phyloP scores from a whole-genome alignment of 2,797 vertebrate genomes.

The Acanthurus leucopareius region DNA sequence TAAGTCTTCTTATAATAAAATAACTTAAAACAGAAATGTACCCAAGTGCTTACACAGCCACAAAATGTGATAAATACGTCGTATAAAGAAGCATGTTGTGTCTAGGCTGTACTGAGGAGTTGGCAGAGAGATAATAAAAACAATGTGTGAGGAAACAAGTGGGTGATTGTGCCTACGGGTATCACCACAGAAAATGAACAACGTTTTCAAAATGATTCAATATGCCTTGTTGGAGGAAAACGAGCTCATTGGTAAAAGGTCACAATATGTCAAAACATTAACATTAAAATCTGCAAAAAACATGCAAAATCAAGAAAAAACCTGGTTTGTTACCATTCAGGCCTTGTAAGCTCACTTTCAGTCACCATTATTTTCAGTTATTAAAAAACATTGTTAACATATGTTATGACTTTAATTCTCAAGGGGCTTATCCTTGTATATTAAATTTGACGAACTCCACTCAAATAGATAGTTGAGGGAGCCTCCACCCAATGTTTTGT shows the following conservation, averaged over 20 bases:
- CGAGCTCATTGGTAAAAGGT: not conserved
- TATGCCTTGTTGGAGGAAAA: not conserved
- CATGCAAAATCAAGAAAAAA: too few species aligned
- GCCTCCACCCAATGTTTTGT: too few species aligned
- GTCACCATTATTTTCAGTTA: too few species aligned
- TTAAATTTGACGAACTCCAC: too few species aligned
- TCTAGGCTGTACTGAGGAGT: not conserved
- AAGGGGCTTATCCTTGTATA: too few species aligned
- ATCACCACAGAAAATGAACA: conserved; percentile 9
- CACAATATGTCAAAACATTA: not conserved
- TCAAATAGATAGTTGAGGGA: too few species aligned
- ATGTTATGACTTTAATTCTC: too few species aligned
- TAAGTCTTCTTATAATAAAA: not conserved
- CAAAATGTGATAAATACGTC: not conserved
- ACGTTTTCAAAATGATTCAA: not conserved
- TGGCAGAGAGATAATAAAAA: not conserved
- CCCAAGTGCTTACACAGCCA: not conserved
- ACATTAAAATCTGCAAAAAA: too few species aligned
- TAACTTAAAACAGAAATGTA: not conserved
- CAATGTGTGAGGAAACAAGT: not conserved
- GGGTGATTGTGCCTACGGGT: not conserved
- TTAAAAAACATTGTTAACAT: too few species aligned
- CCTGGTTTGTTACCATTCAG: too few species aligned
- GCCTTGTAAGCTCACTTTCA: too few species aligned
- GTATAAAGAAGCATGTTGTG: too few species aligned